phyloP scores from a whole-genome alignment of 2,113 vertebrate species.

The Sylvilagus bachmani region DNA sequence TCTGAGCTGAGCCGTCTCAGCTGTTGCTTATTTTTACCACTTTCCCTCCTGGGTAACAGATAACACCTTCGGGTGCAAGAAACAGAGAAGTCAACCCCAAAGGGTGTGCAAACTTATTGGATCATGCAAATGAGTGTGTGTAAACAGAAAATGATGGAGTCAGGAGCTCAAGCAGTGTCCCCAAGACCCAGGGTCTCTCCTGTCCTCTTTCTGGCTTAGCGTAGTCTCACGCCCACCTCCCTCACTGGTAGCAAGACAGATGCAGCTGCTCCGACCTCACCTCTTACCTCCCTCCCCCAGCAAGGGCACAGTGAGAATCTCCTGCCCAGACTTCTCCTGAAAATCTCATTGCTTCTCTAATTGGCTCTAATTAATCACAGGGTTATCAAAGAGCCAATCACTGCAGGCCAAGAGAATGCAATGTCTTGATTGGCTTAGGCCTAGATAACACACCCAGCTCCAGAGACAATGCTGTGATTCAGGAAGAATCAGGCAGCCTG shows the following conservation, averaged over 20 bases:
- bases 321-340: background rate
- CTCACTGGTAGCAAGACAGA: rapidly evolving
- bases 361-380: background rate
- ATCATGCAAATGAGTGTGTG: background rate
- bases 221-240: background rate
- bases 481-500: background rate
- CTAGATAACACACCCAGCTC: background rate
- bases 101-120: background rate
- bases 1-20: background rate
- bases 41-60: background rate
- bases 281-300: no score
- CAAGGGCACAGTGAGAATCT: background rate
- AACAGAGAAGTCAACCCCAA: background rate
- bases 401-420: background rate
- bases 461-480: background rate
- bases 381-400: background rate
- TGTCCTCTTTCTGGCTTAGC: background rate
- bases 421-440: background rate
- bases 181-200: background rate
- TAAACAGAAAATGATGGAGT: background rate
- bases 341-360: background rate
- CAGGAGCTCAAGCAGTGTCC: background rate
- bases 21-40: background rate
- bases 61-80: background rate
- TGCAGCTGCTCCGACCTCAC: rapidly evolving